Evolutionary conservation across 2,797 vertebrate species (phyloP).

Genomic region (Spinibarbus caldwelli): DNA sequence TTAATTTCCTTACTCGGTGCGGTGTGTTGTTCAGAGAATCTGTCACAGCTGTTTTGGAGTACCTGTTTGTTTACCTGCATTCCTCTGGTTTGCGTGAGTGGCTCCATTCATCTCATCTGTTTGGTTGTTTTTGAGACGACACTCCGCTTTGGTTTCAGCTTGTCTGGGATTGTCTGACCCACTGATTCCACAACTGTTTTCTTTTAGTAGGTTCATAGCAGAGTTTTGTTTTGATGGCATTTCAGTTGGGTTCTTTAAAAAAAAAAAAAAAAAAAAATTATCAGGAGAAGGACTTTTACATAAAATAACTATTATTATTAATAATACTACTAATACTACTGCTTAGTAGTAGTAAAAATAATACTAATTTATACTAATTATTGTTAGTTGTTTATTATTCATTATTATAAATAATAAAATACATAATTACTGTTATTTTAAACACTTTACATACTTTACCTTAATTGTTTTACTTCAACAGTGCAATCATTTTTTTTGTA

Average conservation of each 20-base stretch:
- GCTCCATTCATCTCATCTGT: constrained; percentile 15
- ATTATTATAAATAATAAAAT: background rate
- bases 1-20: background rate
- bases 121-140: constrained; percentile 3
- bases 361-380: background rate
- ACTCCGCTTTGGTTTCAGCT: background rate
- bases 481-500: background rate
- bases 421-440: background rate
- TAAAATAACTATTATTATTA: no score
- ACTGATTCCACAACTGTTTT: background rate
- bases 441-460: background rate
- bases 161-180: background rate
- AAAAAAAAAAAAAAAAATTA: no score
- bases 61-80: constrained; percentile 31
- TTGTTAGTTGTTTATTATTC: background rate
- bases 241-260: background rate
- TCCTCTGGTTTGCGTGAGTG: constrained; percentile 21
- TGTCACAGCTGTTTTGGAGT: constrained; percentile 33
- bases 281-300: no score
- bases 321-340: no score
- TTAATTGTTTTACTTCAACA: background rate
- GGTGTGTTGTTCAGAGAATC: constrained; percentile 8
- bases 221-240: background rate
- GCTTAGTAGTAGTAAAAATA: no score
- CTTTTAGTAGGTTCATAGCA: background rate